A percentile compares a stretch with the other conserved stretches of the same genome.
Evolutionary conservation across 2,888 invertebrate species (phyloP).

Genomic region (Augochlorella aurata): DNA sequence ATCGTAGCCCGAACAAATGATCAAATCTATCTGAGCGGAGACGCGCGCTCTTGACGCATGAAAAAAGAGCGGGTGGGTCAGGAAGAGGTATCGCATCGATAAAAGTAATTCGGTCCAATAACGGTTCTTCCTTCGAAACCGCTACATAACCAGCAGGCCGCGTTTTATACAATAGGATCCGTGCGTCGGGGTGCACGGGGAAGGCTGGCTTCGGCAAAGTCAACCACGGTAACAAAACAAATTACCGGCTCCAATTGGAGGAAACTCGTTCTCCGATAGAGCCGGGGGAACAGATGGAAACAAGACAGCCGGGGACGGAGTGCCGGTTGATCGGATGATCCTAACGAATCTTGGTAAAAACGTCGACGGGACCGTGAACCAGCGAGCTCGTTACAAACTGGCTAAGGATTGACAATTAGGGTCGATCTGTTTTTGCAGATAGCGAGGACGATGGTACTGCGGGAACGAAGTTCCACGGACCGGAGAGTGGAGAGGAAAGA

Average conservation of each 20-base stretch:
- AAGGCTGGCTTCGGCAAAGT: constrained; percentile 3
- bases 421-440: constrained; percentile 59
- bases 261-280: constrained; percentile 20
- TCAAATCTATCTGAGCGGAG: background rate
- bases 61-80: background rate
- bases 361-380: constrained; percentile 19
- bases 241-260: constrained; percentile 26
- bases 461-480: constrained; percentile 55
- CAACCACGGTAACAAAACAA: constrained; percentile 18
- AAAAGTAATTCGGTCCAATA: background rate
- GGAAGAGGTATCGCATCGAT: background rate
- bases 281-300: background rate
- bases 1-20: background rate
- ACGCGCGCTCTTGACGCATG: background rate
- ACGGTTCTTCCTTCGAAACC: background rate
- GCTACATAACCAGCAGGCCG: background rate
- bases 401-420: constrained; percentile 62
- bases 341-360: constrained; percentile 48
- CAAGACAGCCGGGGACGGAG: background rate
- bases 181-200: background rate
- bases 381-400: constrained; percentile 48
- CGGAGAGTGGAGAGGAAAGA: constrained; percentile 53
- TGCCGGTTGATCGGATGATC: constrained; percentile 34
- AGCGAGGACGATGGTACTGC: constrained; percentile 31
- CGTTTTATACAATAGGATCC: background rate